Evolutionary conservation across 2,113 vertebrate species (phyloP), one percentile per base, ranked within the genome.

Genomic region (Takifugu bimaculatus): DNA sequence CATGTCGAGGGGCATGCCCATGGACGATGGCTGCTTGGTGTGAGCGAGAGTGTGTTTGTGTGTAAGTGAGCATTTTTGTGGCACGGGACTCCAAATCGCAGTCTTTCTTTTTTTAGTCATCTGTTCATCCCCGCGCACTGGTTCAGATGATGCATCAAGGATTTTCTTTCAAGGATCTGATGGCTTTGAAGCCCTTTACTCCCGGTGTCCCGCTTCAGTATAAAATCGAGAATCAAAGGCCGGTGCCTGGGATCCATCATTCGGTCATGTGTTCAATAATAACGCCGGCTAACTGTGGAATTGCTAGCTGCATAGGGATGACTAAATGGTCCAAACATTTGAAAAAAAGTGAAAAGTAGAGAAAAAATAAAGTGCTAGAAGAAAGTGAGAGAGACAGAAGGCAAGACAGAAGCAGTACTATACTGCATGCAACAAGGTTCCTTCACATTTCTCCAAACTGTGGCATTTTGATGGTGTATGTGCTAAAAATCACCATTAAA

Each of bases 221-320:
- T 39, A 10, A 39, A 39, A 39, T 39, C 3, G 35, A 6, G 11
- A 39, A 87, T 92, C 88, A 92, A 90, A 92, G 83, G 66, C 80
- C 83, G 57, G 70, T 77, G 78, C 12, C 43, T 79, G 75, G 80
- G 70, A 72, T 88, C 82, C 60, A 87, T 87, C 87, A 86, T 91
- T 63, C 52, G 61, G 54, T 79, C 47, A 52, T 66, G 71, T 79
- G 79, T 87, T 88, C 80, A 80, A 76, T 81, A 85, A 88, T 84
- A 88, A 76, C 69, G 32, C 78, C 72, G 65, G 68, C 77, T 85
- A 88, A 88, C 70, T 82, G 84, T 77, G 81, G 88, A 87, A 89
- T 91, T 90, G 87, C 68, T 60, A 85, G 64, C 77, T 91, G 79
- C 87, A 84, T 88, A 68, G 78, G 77, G 74, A 84, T 87, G 70